These are phyloP conservation scores for Colletes latitarsis DNA, from an alignment of 1,140 invertebrate genomes.

Conservation along the genomic window DNA sequence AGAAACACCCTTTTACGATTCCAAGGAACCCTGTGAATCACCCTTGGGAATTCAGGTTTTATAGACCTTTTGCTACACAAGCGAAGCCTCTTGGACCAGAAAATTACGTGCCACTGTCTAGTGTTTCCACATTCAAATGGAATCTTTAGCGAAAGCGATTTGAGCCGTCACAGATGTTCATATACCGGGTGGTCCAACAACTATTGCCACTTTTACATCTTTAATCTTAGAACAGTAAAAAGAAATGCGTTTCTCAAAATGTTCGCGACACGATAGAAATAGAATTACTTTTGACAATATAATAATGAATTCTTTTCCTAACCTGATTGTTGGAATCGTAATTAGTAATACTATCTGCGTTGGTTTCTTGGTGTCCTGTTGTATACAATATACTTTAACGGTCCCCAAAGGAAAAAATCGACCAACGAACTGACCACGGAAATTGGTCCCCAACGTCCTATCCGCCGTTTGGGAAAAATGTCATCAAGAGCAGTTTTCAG, in stretches of 20 bases:
- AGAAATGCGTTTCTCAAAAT: neutral
- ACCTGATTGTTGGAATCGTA: too few species aligned
- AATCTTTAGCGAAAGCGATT: constrained; percentile 61
- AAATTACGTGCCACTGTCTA: constrained; percentile 60
- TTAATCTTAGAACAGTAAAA: neutral
- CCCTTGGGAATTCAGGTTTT: constrained; percentile 62
- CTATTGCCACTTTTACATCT: neutral
- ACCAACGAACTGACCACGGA: too few species aligned
- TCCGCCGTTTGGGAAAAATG: too few species aligned
- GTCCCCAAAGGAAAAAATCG: too few species aligned
- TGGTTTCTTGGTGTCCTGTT: too few species aligned
- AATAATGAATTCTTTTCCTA: too few species aligned
- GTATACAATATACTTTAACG: too few species aligned
- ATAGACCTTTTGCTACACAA: constrained; percentile 59
- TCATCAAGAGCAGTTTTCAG: too few species aligned
- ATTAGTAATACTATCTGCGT: too few species aligned
- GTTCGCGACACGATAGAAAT: too few species aligned
- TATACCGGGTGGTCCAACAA: neutral
- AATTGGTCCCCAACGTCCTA: too few species aligned
- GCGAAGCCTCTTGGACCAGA: constrained; percentile 52
- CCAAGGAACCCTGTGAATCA: constrained; percentile 56
- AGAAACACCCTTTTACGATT: constrained; percentile 66
- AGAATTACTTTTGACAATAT: too few species aligned
- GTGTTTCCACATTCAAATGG: constrained; percentile 52
- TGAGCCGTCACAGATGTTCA: constrained; percentile 30